Conservation (phyloP, 2,113 vertebrate genomes). For the Gambusia holbrooki region DNA sequence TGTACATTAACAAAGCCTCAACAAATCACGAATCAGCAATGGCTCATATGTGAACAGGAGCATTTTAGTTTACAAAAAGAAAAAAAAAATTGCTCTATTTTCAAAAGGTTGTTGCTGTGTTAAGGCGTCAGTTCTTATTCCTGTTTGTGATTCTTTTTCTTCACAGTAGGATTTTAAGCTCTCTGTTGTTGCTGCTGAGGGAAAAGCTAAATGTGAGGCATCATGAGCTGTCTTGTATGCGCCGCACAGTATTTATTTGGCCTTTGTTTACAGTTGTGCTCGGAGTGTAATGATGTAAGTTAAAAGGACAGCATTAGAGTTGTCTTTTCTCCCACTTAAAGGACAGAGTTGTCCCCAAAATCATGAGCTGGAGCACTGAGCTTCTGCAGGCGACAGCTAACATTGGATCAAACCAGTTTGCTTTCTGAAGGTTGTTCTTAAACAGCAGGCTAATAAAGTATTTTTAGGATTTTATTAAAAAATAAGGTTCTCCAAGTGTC, state of each 20-base stretch:
- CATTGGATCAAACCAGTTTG: not conserved
- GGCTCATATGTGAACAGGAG: too few relatives aligned
- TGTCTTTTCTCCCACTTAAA: constrained; percentile 36
- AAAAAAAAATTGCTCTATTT: not conserved
- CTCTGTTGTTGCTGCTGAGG: too few relatives aligned
- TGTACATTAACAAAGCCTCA: too few relatives aligned
- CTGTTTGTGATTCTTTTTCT: not conserved
- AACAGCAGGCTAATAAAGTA: not conserved
- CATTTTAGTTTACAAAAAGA: not conserved
- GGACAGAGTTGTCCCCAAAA: constrained; percentile 39
- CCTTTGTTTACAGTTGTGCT: constrained; percentile 4
- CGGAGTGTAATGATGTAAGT: constrained; percentile 26
- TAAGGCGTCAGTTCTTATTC: not conserved
- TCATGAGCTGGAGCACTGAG: constrained; percentile 12
- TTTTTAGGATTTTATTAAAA: constrained; percentile 5
- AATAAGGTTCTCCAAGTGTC: too few relatives aligned
- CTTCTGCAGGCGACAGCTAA: constrained; percentile 21
- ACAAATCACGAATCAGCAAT: too few relatives aligned
- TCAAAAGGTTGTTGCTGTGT: not conserved
- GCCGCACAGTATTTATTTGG: not conserved
- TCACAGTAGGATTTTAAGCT: too few relatives aligned
- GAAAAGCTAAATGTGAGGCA: too few relatives aligned
- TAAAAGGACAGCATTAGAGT: constrained; percentile 27
- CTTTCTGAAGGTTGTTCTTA: not conserved
- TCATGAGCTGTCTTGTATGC: not conserved